Conservation (phyloP, 1,140 invertebrate genomes). For the Lepidurus couesii region DNA sequence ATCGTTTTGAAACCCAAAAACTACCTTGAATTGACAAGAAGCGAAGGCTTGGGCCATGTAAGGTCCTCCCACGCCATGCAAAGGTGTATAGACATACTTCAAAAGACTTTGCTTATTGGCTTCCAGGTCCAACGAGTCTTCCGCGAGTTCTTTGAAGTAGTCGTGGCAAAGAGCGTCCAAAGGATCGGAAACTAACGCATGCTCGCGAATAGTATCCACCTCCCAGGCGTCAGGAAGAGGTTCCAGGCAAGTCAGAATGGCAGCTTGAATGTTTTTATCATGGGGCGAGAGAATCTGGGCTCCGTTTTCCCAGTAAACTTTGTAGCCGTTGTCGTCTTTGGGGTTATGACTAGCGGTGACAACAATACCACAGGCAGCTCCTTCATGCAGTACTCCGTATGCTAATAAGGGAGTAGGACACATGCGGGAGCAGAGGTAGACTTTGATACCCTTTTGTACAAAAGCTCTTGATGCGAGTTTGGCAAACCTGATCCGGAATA, state of each 20-base stretch:
- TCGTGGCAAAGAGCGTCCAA: slow-evolving; percentile 51
- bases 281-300: slow-evolving; percentile 89
- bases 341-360: slow-evolving; percentile 99
- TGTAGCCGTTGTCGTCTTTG: slow-evolving; percentile 98
- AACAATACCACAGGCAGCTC: slow-evolving; percentile 80
- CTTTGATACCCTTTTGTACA: slow-evolving; percentile 64
- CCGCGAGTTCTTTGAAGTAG: slow-evolving; percentile 60
- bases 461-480: slow-evolving; percentile 81
- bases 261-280: slow-evolving; percentile 77
- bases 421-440: slow-evolving; percentile 73
- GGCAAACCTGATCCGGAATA: slow-evolving; percentile 86
- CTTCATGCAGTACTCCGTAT: slow-evolving; percentile 64
- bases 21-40: slow-evolving; percentile 64
- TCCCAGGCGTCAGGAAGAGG: slow-evolving; percentile 66
- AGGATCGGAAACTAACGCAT: slow-evolving; percentile 48
- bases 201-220: slow-evolving; percentile 41
- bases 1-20: background rate
- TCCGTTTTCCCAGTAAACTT: slow-evolving; percentile 93
- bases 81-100: slow-evolving; percentile 84
- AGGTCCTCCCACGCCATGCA: slow-evolving; percentile 92
- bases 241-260: slow-evolving; percentile 69
- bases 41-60: slow-evolving; percentile 72
- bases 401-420: slow-evolving; percentile 92
- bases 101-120: slow-evolving; percentile 46
- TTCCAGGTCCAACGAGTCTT: slow-evolving; percentile 43